Percentiles rank a stretch among this genome's conserved stretches.
These are phyloP conservation scores for Thamnophis sirtalis DNA, from an alignment of 2,113 vertebrate genomes.

Conservation along the genomic window DNA sequence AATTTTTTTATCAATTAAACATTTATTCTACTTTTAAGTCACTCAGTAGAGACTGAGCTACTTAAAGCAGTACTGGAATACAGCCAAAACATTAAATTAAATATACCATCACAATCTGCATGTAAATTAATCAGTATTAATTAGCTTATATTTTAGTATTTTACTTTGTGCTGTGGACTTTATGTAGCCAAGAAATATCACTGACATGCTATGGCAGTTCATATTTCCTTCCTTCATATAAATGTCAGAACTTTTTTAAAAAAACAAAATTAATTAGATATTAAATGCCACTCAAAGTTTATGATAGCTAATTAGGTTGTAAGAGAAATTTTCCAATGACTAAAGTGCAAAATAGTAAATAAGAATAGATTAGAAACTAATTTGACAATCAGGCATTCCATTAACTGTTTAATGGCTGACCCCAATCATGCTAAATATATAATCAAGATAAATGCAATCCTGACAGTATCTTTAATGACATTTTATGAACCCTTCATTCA, in stretches of 20 bases:
- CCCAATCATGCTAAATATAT: background rate
- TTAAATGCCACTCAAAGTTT: background rate
- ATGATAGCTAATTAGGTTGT: background rate
- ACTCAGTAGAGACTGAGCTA: background rate
- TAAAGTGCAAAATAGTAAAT: background rate
- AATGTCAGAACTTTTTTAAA: background rate
- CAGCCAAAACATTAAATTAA: background rate
- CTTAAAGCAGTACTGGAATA: background rate
- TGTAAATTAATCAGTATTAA: background rate
- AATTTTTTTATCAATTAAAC: background rate
- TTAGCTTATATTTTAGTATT: background rate
- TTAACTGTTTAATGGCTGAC: background rate
- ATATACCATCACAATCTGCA: background rate
- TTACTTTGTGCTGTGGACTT: background rate
- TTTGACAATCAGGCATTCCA: background rate
- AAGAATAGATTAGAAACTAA: background rate
- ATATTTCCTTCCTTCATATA: background rate
- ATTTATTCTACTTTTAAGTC: background rate
- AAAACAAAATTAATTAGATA: background rate
- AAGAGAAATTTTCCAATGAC: background rate
- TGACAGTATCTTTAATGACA: background rate
- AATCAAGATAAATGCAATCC: background rate
- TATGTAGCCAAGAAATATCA: background rate
- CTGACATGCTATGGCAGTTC: background rate
- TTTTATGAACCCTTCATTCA: background rate